Base-by-base conservation (phyloP, 2,888 invertebrate species). In the Coleophora deauratella region DNA sequence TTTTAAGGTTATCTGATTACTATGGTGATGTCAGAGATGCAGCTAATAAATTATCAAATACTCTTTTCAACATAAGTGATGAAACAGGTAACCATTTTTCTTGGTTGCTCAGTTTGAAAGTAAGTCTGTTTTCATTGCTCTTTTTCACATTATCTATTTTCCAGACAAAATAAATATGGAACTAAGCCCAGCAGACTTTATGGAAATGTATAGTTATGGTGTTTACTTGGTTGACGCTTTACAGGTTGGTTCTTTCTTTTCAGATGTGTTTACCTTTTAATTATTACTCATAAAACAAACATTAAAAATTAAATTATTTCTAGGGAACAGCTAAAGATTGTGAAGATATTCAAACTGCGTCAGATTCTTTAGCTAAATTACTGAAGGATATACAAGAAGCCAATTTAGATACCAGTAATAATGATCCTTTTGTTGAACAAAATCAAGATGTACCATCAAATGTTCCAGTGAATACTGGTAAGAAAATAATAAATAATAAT, bases 141-240 rank as follows among this genome's bases (percentile, higher is more conserved):
- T 8, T 37, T 31, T 35, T 49, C n/a, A 44, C 10, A 35, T 42
- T 40, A 35, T 9, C 62, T 66, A 54, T 73, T 27, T 87, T 59
- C 54, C 74, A 63, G 87, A 87, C 34, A 80, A 82, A 57, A 84
- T 88, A 39, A 72, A 69, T 46, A 61, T 69, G 35, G 70, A 86
- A 43, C 69, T 87, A 33, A 61, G 73, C 41, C 88, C 88, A 33
- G 56, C 65, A 45, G 76, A 86, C 36, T 76, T 80, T 42, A 78
- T 89, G 80, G 67, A 87, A 42, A 74, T 85, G 56, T 87, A 87
- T 50, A 88, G 87, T 40, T 75, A 81, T 41, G 85, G 88, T 2
- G 72, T 84, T 1, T 77, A 87, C 50, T 57, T 89, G 40, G 70
- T 88, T 12, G 75, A 76, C 40, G 72, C 81, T 33, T 57, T 89